Conservation (phyloP, 2,113 vertebrate species). For the Vanacampus margaritifer region DNA sequence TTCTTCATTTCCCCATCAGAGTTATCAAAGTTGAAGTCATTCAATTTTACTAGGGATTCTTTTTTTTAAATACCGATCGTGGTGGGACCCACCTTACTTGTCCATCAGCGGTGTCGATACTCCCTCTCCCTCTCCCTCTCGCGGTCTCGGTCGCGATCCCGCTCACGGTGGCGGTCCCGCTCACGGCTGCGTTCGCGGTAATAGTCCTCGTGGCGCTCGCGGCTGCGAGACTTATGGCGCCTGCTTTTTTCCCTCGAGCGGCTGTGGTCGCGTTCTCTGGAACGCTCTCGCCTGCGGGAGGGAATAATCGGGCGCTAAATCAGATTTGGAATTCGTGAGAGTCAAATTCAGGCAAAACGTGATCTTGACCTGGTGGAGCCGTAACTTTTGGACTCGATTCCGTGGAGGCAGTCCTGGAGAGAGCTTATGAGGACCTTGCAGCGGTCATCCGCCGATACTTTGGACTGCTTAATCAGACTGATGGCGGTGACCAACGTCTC, state of each 20-base stretch:
- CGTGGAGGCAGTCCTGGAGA: slow-evolving; percentile 97
- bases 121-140: slow-evolving; percentile 92
- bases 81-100: slow-evolving; percentile 75
- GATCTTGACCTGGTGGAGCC: slow-evolving; percentile 83
- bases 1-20: neutral
- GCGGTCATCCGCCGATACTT: slow-evolving; percentile 96
- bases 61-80: neutral
- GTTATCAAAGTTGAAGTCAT: neutral
- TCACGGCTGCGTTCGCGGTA: slow-evolving; percentile 96
- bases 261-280: slow-evolving; percentile 97
- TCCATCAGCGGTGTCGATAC: slow-evolving; percentile 88
- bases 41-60: neutral
- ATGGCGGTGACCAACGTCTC: slow-evolving; percentile 98
- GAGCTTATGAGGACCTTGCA: slow-evolving; percentile 99
- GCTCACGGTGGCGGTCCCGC: slow-evolving; percentile 90
- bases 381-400: slow-evolving; percentile 98
- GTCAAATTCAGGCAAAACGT: neutral
- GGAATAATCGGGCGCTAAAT: slow-evolving; percentile 21
- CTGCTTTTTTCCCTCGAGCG: slow-evolving; percentile 95
- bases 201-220: slow-evolving; percentile 96
- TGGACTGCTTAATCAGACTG: slow-evolving; percentile 98
- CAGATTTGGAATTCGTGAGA: too few species aligned
- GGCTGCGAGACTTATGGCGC: slow-evolving; percentile 95
- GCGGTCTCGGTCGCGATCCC: slow-evolving; percentile 88
- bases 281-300: slow-evolving; percentile 90